Conservation (phyloP, 2,797 vertebrate species). For the Falco peregrinus region DNA sequence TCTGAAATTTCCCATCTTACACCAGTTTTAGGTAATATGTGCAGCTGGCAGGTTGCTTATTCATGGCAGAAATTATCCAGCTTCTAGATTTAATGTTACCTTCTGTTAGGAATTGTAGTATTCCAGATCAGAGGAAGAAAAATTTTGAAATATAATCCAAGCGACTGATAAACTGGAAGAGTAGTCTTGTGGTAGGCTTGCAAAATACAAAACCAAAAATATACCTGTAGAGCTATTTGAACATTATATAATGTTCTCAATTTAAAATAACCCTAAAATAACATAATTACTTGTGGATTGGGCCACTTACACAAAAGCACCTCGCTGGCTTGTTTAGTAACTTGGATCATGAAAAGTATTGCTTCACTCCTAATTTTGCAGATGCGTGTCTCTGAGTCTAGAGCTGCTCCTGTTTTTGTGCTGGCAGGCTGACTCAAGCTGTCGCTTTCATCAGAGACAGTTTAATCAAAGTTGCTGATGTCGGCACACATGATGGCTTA, state of each 20-base stretch:
- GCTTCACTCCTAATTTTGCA: background rate
- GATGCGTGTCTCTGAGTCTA: background rate
- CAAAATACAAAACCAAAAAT: background rate
- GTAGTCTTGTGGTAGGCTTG: background rate
- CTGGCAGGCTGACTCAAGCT: background rate
- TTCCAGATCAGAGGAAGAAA: background rate
- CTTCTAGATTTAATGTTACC: background rate
- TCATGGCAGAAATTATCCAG: background rate
- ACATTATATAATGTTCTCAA: background rate
- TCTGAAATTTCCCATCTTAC: background rate
- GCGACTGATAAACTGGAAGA: background rate
- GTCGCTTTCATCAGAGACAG: background rate
- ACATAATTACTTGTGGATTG: background rate
- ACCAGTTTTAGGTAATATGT: background rate
- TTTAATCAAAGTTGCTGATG: conserved; percentile 6
- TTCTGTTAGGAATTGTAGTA: background rate
- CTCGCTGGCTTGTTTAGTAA: background rate
- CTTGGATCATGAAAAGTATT: background rate
- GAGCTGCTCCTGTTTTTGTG: background rate
- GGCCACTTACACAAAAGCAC: background rate
- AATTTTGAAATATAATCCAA: background rate
- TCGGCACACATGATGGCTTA: background rate
- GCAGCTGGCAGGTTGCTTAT: background rate
- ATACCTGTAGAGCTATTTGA: background rate
- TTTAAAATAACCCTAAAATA: background rate